phyloP scores from a whole-genome alignment of 92 coral and sea anemone genomes.

The Siderastrea radians region DNA sequence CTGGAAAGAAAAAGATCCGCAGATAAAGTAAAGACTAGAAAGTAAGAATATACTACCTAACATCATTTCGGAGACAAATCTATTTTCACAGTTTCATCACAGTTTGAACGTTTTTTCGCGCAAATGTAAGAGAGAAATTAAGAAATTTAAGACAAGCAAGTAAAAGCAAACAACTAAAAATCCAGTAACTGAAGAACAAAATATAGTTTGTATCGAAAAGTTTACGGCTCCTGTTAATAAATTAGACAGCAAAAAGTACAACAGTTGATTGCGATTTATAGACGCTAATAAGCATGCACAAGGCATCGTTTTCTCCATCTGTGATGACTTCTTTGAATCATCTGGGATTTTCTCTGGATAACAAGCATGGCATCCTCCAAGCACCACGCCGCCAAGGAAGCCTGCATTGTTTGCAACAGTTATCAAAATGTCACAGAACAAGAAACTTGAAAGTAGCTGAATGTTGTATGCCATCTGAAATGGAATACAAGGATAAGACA shows the following conservation, averaged over 20 bases:
- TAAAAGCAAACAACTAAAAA: constrained; percentile 74
- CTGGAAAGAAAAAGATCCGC: too few relatives aligned
- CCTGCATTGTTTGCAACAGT: constrained; percentile 49
- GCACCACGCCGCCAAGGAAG: constrained; percentile 34
- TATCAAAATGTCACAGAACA: constrained; percentile 78
- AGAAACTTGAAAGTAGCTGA: constrained; percentile 83
- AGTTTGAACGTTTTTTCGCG: constrained; percentile 20
- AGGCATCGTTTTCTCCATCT: constrained; percentile 24
- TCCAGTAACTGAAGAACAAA: constrained; percentile 70
- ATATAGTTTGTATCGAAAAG: constrained; percentile 82
- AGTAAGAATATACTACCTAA: too few relatives aligned
- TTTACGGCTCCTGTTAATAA: constrained; percentile 88
- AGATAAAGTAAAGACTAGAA: too few relatives aligned
- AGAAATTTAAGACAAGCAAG: constrained; percentile 65
- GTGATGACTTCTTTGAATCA: constrained; percentile 30
- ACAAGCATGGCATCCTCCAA: constrained; percentile 81
- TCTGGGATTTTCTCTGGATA: constrained; percentile 39
- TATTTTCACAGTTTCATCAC: neutral
- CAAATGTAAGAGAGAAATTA: constrained; percentile 20
- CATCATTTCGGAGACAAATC: too few relatives aligned
- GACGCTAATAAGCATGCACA: constrained; percentile 89
- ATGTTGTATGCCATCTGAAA: constrained; percentile 90
- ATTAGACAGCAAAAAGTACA: constrained; percentile 88
- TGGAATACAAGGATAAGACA: neutral
- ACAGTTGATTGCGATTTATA: constrained; percentile 85